Conservation (phyloP, 2,797 vertebrate species). For the Acrocephalus scirpaceus region DNA sequence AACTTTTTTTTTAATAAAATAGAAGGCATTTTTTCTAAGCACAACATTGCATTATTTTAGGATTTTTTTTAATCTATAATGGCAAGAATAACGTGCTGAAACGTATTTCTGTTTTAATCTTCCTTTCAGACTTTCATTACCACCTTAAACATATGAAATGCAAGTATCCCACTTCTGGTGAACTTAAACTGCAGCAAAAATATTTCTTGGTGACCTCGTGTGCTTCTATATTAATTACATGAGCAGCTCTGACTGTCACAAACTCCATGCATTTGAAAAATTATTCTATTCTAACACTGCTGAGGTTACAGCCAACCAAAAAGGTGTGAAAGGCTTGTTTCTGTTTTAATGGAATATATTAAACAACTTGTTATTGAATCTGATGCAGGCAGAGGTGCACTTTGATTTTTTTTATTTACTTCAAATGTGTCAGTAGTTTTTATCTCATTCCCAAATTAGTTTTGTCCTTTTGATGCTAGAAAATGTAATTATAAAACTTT, state of each 20-base stretch:
- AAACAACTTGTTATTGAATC: conserved; percentile 5
- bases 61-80: not conserved
- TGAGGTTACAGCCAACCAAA: not conserved
- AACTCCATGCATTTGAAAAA: not conserved
- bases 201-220: not conserved
- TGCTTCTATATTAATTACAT: not conserved
- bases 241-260: not conserved
- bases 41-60: not conserved
- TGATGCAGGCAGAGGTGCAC: not conserved
- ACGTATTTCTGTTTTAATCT: not conserved
- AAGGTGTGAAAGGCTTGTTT: conserved; percentile 24
- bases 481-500: conserved; percentile 23
- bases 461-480: not conserved
- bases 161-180: not conserved
- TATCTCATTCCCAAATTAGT: not conserved
- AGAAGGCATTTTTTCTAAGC: not conserved
- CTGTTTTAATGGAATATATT: conserved; percentile 45
- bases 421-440: not conserved
- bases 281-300: not conserved
- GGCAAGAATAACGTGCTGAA: not conserved
- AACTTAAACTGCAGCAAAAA: not conserved
- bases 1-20: not conserved
- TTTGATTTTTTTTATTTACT: conserved; percentile 18
- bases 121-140: not conserved
- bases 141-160: not conserved